phyloP scores from a whole-genome alignment of 2,888 invertebrate species.

The Nasonia oneida region DNA sequence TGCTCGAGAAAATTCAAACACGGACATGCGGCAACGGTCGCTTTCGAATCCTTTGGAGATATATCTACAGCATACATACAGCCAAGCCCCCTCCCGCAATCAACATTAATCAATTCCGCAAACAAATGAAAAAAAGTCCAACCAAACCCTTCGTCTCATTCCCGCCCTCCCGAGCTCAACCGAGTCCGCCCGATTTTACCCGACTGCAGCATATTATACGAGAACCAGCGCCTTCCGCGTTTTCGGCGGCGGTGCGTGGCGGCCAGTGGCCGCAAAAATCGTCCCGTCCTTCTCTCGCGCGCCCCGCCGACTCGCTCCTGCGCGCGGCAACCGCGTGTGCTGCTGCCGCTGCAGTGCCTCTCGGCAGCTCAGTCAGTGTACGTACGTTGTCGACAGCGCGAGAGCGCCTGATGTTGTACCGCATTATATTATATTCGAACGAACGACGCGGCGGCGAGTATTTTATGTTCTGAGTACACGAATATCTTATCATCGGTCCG shows the following conservation, averaged over 20 bases:
- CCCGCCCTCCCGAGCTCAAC: not conserved
- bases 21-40: not conserved
- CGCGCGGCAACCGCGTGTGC: constrained; percentile 13
- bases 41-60: not conserved
- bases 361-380: constrained; percentile 5
- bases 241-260: constrained; percentile 21
- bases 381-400: constrained; percentile 2
- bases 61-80: not conserved
- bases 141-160: constrained; percentile 2
- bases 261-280: constrained; percentile 56
- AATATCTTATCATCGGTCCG: not conserved
- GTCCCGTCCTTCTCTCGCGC: constrained; percentile 9
- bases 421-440: not conserved
- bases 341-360: constrained; percentile 1
- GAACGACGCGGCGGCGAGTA: not conserved
- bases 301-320: constrained; percentile 15
- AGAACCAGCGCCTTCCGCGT: not conserved
- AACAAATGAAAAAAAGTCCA: not conserved
- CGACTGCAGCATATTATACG: not conserved
- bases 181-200: not conserved
- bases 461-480: not conserved
- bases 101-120: not conserved
- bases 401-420: not conserved
- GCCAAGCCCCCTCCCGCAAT: not conserved
- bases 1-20: not conserved